phyloP scores from a whole-genome alignment of 2,888 invertebrate genomes.

The Tachina grossa region DNA sequence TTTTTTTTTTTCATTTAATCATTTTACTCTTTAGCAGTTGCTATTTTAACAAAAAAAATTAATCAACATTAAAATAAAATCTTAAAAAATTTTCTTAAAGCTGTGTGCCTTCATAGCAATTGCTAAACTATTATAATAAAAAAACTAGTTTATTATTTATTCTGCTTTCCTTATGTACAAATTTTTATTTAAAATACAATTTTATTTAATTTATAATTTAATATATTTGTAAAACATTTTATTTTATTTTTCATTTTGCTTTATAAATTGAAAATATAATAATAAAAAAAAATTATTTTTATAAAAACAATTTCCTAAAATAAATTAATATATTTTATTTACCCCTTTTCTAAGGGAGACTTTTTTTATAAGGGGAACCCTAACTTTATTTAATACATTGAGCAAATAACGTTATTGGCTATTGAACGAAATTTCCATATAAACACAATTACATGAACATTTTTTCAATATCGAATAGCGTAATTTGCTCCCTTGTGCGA shows the following conservation, averaged over 20 bases:
- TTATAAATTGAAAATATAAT: neutral
- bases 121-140: constrained; percentile 83
- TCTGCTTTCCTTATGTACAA: neutral
- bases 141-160: neutral
- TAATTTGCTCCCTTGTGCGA: no score
- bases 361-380: neutral
- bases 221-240: constrained; percentile 13
- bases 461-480: no score
- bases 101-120: constrained; percentile 93
- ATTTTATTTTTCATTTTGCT: constrained; percentile 38
- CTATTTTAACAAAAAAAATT: constrained; percentile 76
- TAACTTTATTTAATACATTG: neutral
- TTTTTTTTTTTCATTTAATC: constrained; percentile 22
- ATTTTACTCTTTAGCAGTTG: constrained; percentile 76
- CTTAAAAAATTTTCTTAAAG: constrained; percentile 84
- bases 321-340: constrained; percentile 1
- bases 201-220: constrained; percentile 21
- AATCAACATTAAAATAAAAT: constrained; percentile 78
- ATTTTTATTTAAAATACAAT: constrained; percentile 14
- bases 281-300: constrained; percentile 30
- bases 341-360: neutral
- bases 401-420: neutral
- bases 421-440: no score
- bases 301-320: constrained; percentile 1
- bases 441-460: no score